Evolutionary conservation across 2,113 vertebrate species (phyloP).

Genomic region (Brachyistius frenatus): DNA sequence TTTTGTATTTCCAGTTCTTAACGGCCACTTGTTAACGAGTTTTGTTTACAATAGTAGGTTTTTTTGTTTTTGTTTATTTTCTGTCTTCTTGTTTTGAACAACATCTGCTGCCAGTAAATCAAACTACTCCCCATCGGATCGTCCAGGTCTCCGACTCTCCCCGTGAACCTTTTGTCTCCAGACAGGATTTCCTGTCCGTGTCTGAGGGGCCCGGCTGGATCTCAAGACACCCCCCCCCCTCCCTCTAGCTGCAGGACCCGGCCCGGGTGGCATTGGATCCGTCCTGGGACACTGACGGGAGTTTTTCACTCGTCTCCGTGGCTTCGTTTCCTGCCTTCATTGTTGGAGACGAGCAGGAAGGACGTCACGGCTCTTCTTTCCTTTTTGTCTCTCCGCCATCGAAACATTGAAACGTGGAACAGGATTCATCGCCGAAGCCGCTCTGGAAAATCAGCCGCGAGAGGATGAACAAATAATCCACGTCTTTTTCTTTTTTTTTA

Average conservation of each 20-base stretch:
- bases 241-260: not conserved
- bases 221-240: not conserved
- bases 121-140: constrained; percentile 13
- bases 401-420: not conserved
- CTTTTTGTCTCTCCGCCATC: constrained; percentile 13
- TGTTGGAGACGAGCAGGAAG: constrained; percentile 68
- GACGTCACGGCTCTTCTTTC: constrained; percentile 25
- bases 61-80: too few relatives aligned
- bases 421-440: not conserved
- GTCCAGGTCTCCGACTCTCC: not conserved
- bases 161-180: constrained; percentile 34
- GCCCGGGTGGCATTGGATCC: not conserved
- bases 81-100: not conserved
- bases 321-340: constrained; percentile 65
- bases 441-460: not conserved
- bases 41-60: too few relatives aligned
- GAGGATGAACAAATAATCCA: not conserved
- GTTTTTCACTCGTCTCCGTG: constrained; percentile 16
- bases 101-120: not conserved
- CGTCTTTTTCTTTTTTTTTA: not conserved
- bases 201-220: not conserved
- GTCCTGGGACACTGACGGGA: constrained; percentile 2
- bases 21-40: too few relatives aligned
- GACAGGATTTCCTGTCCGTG: constrained; percentile 66
- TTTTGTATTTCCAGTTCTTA: too few relatives aligned